Conservation (phyloP, 2,888 invertebrate genomes). For the Perizoma affinitatum region DNA sequence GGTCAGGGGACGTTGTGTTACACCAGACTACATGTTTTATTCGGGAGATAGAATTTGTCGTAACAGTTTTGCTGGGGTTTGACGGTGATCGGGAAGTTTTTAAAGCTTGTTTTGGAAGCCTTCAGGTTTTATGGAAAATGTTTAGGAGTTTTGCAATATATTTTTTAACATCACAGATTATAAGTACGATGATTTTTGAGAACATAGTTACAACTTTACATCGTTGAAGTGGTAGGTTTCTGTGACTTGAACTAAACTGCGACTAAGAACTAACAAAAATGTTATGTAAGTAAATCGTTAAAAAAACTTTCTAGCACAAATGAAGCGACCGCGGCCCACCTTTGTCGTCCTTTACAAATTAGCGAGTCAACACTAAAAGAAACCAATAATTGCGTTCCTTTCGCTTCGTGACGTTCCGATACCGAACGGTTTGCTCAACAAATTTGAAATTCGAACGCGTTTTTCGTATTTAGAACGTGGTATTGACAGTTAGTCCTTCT, state of each 20-base stretch:
- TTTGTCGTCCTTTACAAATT: conserved; percentile 58
- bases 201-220: too few species aligned
- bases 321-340: conserved; percentile 51
- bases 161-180: too few species aligned
- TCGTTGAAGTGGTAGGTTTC: too few species aligned
- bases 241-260: too few species aligned
- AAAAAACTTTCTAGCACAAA: conserved; percentile 14
- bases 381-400: conserved; percentile 48
- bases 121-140: conserved; percentile 1
- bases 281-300: too few species aligned
- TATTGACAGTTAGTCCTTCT: conserved; percentile 73
- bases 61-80: conserved; percentile 33
- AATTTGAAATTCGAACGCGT: conserved; percentile 54
- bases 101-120: conserved; percentile 4
- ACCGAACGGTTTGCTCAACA: conserved; percentile 53
- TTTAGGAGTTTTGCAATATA: neutral
- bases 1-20: conserved; percentile 36
- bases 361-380: conserved; percentile 55
- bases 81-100: conserved; percentile 23
- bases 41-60: conserved; percentile 38
- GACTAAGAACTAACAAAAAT: too few species aligned
- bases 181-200: too few species aligned
- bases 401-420: conserved; percentile 60
- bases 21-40: conserved; percentile 38
- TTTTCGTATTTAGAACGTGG: conserved; percentile 52